Base-by-base conservation (phyloP, 1,140 invertebrate genomes). In the Gyrodactylus salaris region DNA sequence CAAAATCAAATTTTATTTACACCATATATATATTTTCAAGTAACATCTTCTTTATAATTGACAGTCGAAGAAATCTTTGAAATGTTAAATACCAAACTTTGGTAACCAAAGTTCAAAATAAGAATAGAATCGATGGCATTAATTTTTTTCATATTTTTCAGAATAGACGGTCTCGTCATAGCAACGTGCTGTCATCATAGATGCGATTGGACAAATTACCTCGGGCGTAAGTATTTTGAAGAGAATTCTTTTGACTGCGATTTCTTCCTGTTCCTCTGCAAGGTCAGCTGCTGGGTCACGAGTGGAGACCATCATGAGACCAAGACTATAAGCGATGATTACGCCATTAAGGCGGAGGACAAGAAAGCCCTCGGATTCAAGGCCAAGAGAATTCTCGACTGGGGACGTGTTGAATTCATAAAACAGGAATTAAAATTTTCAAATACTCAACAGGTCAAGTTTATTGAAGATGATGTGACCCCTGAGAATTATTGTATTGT, bases 171-270 rank as follows among this genome's bases (percentile, higher is more conserved):
- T 1, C 76, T 87, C 20, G 77, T 87, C 20, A 84, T 91, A 78
- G 88, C 89, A 1, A 85, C 89, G 20, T 91, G 89, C 78, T 91
- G 89, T 79, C 89, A 91, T 81, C 89, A 91, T 80, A 84, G 85
- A 72, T 89, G 87, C 78, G 81, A 84, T 27, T 88, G 86, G 83
- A 78, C 78, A 25, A 78, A 84, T 0, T 90, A 87, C 34, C n/a
- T 7, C n/a, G 34, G 34, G 7, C 7, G n/a, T 16, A 16, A 7
- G n/a, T 54, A 54, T 54, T 54, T 54, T 54, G 34, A 54, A 54
- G 34, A 7, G 7, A 7, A 16, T n/a, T 7, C 7, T 16, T 54
- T 16, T n/a, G 34, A 54, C n/a, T n/a, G n/a, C 7, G n/a, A 54
- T 54, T 54, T 54, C 34, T 54, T 54, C n/a, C n/a, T 54, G n/a